Conservation (phyloP, 2,888 invertebrate genomes). For the Dendrolimus pini region DNA sequence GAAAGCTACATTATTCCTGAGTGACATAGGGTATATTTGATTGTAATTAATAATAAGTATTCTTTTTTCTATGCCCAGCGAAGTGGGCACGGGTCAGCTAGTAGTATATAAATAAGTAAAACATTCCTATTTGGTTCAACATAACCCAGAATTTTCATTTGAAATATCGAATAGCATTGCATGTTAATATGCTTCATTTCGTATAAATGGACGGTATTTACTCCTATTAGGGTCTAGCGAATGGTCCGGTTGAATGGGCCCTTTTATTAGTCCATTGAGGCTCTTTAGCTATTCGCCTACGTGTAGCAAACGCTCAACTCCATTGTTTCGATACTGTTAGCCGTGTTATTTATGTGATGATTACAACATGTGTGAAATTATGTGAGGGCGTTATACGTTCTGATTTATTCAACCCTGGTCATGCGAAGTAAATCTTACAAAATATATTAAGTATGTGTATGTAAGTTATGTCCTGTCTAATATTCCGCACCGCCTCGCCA, state of each 20-base stretch:
- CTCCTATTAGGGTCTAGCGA: not conserved
- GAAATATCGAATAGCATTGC: too few relatives aligned
- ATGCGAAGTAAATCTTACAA: not conserved
- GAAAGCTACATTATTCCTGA: too few relatives aligned
- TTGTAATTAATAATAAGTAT: too few relatives aligned
- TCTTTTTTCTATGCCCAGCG: too few relatives aligned
- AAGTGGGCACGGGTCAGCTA: too few relatives aligned
- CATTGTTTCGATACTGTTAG: conserved; percentile 3
- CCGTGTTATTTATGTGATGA: conserved; percentile 6
- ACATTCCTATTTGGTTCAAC: too few relatives aligned
- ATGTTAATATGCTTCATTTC: not conserved
- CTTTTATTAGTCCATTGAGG: conserved; percentile 5
- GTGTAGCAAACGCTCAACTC: not conserved
- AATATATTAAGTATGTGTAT: too few relatives aligned
- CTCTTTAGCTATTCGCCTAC: not conserved
- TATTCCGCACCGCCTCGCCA: too few relatives aligned
- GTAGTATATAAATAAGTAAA: too few relatives aligned
- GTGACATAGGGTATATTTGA: too few relatives aligned
- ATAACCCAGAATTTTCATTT: too few relatives aligned
- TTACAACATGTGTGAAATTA: not conserved
- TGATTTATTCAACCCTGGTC: not conserved
- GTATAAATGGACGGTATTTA: not conserved
- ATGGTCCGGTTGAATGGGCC: conserved; percentile 1
- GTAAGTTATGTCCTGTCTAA: too few relatives aligned
- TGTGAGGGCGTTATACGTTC: not conserved